Conservation (phyloP, 92 coral and sea anemone genomes). For the Paramuricea clavata region DNA sequence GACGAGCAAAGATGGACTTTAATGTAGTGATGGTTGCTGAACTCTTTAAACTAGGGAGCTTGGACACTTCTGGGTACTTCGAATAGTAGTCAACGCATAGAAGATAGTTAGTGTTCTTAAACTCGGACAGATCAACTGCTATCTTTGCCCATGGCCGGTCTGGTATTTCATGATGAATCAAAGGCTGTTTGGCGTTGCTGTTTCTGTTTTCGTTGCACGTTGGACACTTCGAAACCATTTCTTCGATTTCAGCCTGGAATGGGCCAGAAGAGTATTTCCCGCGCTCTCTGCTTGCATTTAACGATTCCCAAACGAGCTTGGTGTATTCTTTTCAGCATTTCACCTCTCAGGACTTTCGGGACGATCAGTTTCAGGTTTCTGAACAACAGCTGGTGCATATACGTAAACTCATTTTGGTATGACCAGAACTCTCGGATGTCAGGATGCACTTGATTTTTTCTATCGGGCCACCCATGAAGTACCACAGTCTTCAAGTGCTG, state of each 20-base stretch:
- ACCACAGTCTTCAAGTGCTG: neutral
- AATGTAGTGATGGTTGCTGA: constrained; percentile 3
- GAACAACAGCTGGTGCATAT: constrained; percentile 6
- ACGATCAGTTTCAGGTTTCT: neutral
- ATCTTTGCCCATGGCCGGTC: neutral
- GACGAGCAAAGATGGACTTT: constrained; percentile 26
- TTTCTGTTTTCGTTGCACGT: constrained; percentile 1
- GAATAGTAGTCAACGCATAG: constrained; percentile 14
- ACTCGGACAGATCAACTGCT: neutral
- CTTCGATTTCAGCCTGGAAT: neutral
- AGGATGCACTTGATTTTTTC: neutral
- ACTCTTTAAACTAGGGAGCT: neutral
- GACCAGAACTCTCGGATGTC: neutral
- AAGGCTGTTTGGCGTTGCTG: neutral
- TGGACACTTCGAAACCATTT: neutral
- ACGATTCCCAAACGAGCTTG: constrained; percentile 10
- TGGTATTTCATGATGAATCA: constrained; percentile 7
- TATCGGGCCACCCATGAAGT: neutral
- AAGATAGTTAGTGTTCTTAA: neutral
- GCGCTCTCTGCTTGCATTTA: constrained; percentile 5
- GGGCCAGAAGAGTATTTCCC: constrained; percentile 13
- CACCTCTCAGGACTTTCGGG: neutral
- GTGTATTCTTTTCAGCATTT: constrained; percentile 4
- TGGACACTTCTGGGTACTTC: neutral
- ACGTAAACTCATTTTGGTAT: neutral